Evolutionary conservation across 2,797 vertebrate species (phyloP).

Genomic region (Ceyx erithaca): DNA sequence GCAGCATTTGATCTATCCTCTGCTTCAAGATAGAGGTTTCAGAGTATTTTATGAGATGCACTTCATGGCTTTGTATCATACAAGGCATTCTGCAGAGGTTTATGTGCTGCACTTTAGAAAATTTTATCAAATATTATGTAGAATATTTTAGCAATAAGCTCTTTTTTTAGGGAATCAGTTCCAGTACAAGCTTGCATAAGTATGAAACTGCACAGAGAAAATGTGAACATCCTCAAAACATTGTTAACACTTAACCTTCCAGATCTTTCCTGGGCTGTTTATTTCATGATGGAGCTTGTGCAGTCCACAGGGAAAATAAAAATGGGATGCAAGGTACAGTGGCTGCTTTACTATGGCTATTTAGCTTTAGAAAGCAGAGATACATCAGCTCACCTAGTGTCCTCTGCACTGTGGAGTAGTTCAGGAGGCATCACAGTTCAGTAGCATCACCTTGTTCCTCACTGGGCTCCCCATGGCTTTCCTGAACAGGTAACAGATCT

Average conservation of each 20-base stretch:
- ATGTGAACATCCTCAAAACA: background rate
- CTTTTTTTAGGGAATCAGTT: background rate
- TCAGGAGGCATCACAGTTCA: background rate
- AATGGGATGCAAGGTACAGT: background rate
- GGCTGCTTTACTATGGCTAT: background rate
- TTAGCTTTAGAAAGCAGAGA: background rate
- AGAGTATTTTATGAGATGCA: constrained; percentile 46
- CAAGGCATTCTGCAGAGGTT: constrained; percentile 32
- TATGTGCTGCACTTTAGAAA: constrained; percentile 37
- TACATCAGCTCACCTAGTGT: background rate
- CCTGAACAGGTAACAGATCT: background rate
- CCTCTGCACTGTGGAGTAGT: background rate
- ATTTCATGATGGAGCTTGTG: background rate
- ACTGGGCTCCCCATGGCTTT: background rate
- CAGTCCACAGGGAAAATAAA: background rate
- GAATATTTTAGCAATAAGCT: constrained; percentile 37
- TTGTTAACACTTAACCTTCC: constrained; percentile 1
- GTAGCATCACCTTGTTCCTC: background rate
- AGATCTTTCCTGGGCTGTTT: background rate
- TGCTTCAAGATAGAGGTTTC: constrained; percentile 35
- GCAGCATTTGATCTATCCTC: constrained; percentile 35
- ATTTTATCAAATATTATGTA: background rate
- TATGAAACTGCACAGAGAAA: background rate
- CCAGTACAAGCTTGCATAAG: background rate
- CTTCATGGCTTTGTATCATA: constrained; percentile 22